Conservation (phyloP, 92 coral and sea anemone genomes). For the Micromussa lordhowensis region DNA sequence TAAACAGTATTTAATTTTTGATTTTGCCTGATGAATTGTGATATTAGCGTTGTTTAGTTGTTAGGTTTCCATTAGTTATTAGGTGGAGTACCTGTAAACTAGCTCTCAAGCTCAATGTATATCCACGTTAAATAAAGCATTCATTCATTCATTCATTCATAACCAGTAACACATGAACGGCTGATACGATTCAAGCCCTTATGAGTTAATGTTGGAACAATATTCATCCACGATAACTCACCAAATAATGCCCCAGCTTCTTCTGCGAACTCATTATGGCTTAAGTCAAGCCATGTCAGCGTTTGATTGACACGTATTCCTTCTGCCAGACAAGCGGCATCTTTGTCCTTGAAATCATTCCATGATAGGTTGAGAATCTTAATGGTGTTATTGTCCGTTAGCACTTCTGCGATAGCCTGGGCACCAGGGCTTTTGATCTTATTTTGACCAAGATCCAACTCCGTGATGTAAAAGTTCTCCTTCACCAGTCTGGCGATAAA, state of each 20-base stretch:
- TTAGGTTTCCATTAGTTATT: too few relatives aligned
- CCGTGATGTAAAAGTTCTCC: constrained; percentile 87
- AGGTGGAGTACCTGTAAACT: too few relatives aligned
- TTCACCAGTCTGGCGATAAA: constrained; percentile 72
- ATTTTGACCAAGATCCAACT: constrained; percentile 81
- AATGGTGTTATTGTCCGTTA: constrained; percentile 71
- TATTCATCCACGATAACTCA: constrained; percentile 7
- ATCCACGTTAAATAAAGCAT: too few relatives aligned
- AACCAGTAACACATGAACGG: background rate
- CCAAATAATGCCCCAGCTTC: constrained; percentile 81
- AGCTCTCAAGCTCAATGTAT: too few relatives aligned
- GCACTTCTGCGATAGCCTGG: constrained; percentile 72
- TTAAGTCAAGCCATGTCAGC: constrained; percentile 70
- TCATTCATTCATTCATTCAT: too few relatives aligned
- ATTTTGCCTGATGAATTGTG: too few relatives aligned
- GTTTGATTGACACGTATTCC: constrained; percentile 71
- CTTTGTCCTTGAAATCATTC: constrained; percentile 76
- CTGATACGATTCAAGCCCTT: too few relatives aligned
- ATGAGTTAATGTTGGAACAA: background rate
- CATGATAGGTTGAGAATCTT: constrained; percentile 69
- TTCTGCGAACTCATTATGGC: constrained; percentile 84
- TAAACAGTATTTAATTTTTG: too few relatives aligned
- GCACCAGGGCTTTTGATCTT: constrained; percentile 70
- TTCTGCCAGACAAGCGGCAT: constrained; percentile 70
- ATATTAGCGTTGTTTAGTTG: too few relatives aligned